Percentiles rank a stretch among this genome's conserved stretches.
These are phyloP conservation scores for Drosophila borborema DNA, from an alignment of 2,888 invertebrate genomes.

Conservation along the genomic window DNA sequence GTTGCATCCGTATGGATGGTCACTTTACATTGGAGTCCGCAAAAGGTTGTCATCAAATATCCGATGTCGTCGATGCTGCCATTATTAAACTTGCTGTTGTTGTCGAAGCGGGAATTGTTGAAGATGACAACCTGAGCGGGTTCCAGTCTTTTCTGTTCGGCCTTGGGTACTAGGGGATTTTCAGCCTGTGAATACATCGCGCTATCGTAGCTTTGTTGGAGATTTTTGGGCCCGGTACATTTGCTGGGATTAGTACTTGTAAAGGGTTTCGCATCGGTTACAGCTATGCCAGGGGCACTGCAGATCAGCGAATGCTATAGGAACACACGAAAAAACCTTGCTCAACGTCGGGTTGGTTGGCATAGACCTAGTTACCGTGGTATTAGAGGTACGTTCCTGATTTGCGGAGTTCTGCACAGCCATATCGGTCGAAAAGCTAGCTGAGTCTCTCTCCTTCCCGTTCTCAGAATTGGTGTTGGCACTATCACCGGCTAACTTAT, in stretches of 20 bases:
- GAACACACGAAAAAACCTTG: too few species aligned
- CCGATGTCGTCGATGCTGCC: constrained; percentile 82
- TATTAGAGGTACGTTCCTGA: not conserved
- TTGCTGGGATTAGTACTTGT: constrained; percentile 22
- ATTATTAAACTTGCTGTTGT: constrained; percentile 70
- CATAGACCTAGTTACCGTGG: constrained; percentile 3
- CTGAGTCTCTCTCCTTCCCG: constrained; percentile 69
- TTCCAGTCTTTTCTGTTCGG: constrained; percentile 56
- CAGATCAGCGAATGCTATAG: not conserved
- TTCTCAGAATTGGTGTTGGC: not conserved
- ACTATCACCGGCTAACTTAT: constrained; percentile 10
- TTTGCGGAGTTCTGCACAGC: constrained; percentile 73
- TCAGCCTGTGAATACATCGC: constrained; percentile 40
- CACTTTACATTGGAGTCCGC: constrained; percentile 75
- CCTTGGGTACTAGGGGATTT: not conserved
- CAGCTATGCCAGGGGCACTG: not conserved
- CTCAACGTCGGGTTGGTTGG: not conserved
- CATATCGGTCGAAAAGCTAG: constrained; percentile 71
- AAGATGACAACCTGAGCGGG: constrained; percentile 83
- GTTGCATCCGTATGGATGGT: constrained; percentile 76
- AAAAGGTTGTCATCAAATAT: constrained; percentile 70
- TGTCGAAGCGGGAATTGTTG: constrained; percentile 82
- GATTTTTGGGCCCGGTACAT: constrained; percentile 23
- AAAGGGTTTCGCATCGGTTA: not conserved
- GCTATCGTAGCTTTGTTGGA: not conserved